Percentiles rank a stretch among this genome's conserved stretches.
These are phyloP conservation scores for Drosophila infuscata DNA, from an alignment of 2,888 invertebrate genomes.

Conservation along the genomic window DNA sequence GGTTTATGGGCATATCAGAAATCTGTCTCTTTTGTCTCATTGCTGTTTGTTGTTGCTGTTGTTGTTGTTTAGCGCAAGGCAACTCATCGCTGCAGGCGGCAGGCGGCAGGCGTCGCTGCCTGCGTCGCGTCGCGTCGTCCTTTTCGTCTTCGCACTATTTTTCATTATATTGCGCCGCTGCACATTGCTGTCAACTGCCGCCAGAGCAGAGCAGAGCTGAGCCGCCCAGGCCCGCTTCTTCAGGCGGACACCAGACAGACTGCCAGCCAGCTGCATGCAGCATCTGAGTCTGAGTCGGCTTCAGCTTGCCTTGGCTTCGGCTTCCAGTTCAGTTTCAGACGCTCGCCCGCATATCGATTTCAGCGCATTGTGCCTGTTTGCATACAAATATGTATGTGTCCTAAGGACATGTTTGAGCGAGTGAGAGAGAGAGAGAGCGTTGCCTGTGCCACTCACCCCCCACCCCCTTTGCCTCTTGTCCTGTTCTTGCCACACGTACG, in stretches of 20 bases:
- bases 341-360: constrained; percentile 81
- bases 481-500: constrained; percentile 71
- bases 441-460: not conserved
- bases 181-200: constrained; percentile 79
- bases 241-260: constrained; percentile 3
- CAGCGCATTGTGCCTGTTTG: constrained; percentile 78
- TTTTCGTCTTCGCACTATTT: constrained; percentile 71
- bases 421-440: constrained; percentile 30
- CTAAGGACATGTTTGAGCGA: constrained; percentile 70
- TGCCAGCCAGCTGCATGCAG: constrained; percentile 28
- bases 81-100: constrained; percentile 59
- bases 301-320: constrained; percentile 35
- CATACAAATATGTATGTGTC: constrained; percentile 75
- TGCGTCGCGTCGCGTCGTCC: constrained; percentile 20
- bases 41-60: not conserved
- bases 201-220: constrained; percentile 26
- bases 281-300: not conserved
- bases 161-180: constrained; percentile 79
- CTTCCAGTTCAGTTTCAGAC: constrained; percentile 9
- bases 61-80: constrained; percentile 20
- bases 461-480: not conserved
- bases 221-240: constrained; percentile 25
- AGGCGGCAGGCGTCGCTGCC: constrained; percentile 38
- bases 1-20: constrained; percentile 57
- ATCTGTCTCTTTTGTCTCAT: constrained; percentile 37